Conservation (phyloP, 2,797 vertebrate species). For the Graptemys geographica region DNA sequence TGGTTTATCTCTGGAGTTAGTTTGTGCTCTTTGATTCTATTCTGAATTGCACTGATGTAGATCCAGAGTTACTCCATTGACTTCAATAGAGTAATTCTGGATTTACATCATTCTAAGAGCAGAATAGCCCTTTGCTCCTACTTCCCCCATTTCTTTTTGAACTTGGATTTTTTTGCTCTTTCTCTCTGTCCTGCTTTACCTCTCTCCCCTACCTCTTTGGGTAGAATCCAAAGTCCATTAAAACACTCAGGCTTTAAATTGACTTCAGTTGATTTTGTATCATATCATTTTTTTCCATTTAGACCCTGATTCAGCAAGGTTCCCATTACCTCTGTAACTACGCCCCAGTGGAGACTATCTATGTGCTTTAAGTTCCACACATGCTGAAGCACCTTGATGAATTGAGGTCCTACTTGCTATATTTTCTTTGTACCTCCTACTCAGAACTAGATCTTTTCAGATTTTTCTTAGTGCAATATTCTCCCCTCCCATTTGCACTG, state of each 20-base stretch:
- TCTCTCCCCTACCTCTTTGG: background rate
- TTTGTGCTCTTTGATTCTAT: constrained; percentile 54
- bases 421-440: background rate
- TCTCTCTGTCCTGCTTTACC: constrained; percentile 7
- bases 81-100: constrained; percentile 27
- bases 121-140: background rate
- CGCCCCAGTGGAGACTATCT: background rate
- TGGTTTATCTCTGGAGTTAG: constrained; percentile 48
- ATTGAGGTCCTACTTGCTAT: background rate
- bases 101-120: constrained; percentile 5
- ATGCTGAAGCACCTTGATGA: background rate
- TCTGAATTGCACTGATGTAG: constrained; percentile 45
- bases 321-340: background rate
- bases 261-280: background rate
- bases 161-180: constrained; percentile 5
- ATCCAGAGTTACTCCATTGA: constrained; percentile 43
- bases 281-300: background rate
- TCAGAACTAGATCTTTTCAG: background rate
- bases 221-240: background rate
- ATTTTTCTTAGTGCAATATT: background rate
- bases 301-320: background rate
- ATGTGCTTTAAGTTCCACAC: background rate
- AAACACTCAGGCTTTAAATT: background rate
- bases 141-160: background rate
- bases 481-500: accelerated